phyloP scores from a whole-genome alignment of 2,888 invertebrate species.

The Spodoptera picta region DNA sequence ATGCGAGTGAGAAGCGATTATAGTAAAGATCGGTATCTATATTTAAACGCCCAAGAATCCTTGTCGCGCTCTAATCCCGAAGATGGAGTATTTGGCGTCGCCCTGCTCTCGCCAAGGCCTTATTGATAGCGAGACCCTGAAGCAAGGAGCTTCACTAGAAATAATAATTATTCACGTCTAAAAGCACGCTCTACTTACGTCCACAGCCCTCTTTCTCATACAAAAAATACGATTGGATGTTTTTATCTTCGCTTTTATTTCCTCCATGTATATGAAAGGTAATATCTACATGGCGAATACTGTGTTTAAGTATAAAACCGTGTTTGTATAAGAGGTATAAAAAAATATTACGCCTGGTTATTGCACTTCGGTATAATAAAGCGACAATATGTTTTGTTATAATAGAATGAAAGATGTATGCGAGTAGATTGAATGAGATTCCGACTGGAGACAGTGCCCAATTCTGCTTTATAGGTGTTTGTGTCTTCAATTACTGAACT shows the following conservation, averaged over 20 bases:
- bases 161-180: conserved; percentile 67
- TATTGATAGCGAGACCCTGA: conserved; percentile 65
- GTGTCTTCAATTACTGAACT: conserved; percentile 34
- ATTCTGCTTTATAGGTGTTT: conserved; percentile 30
- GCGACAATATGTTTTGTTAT: conserved; percentile 45
- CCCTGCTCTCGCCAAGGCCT: conserved; percentile 59
- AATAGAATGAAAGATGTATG: conserved; percentile 34
- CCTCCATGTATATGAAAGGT: conserved; percentile 53
- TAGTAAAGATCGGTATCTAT: conserved; percentile 80
- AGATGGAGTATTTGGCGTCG: conserved; percentile 76
- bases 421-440: conserved; percentile 45
- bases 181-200: conserved; percentile 55
- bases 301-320: conserved; percentile 57
- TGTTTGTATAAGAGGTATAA: conserved; percentile 57
- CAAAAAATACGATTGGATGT: conserved; percentile 49
- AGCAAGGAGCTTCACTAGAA: conserved; percentile 56
- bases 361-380: conserved; percentile 52
- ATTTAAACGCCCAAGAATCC: conserved; percentile 75
- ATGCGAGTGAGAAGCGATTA: conserved; percentile 74
- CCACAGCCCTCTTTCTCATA: conserved; percentile 33
- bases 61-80: conserved; percentile 74
- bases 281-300: conserved; percentile 50
- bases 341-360: conserved; percentile 57
- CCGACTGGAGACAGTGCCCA: conserved; percentile 27
- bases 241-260: conserved; percentile 56